These are phyloP conservation scores for Garra rufa DNA, from an alignment of 2,113 vertebrate species.

Conservation along the genomic window DNA sequence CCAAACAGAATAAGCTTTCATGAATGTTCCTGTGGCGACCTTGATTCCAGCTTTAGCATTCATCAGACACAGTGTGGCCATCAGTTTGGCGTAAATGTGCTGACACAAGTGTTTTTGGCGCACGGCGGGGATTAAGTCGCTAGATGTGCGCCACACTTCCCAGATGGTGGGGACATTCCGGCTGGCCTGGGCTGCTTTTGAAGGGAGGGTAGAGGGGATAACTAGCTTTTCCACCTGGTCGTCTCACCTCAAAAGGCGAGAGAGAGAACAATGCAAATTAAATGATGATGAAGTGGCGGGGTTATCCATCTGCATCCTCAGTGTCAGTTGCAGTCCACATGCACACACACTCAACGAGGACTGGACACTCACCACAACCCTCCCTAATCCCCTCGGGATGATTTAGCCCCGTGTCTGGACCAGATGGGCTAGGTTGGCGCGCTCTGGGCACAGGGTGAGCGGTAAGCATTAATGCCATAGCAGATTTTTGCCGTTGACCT, in stretches of 20 bases:
- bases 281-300: slow-evolving; percentile 61
- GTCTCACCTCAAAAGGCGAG: slow-evolving; percentile 69
- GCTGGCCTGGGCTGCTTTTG: slow-evolving; percentile 11
- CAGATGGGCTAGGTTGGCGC: slow-evolving; percentile 71
- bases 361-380: slow-evolving; percentile 38
- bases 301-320: slow-evolving; percentile 48
- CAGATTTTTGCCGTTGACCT: slow-evolving; percentile 63
- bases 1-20: background rate
- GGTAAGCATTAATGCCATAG: slow-evolving; percentile 51
- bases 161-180: slow-evolving; percentile 44
- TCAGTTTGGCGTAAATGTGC: slow-evolving; percentile 24
- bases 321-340: slow-evolving; percentile 11
- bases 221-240: slow-evolving; percentile 59
- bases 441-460: slow-evolving; percentile 62
- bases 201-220: slow-evolving; percentile 59
- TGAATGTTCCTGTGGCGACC: background rate
- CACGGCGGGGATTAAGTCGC: slow-evolving; percentile 27
- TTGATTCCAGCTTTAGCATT: slow-evolving; percentile 5
- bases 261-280: slow-evolving; percentile 69
- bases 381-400: slow-evolving; percentile 65
- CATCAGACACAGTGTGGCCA: slow-evolving; percentile 7
- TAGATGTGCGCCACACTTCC: slow-evolving; percentile 17
- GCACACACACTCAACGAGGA: slow-evolving; percentile 23
- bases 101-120: slow-evolving; percentile 32
- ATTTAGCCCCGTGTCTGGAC: slow-evolving; percentile 59